Conservation (phyloP, 2,888 invertebrate genomes). For the Callyntrura sp. region DNA sequence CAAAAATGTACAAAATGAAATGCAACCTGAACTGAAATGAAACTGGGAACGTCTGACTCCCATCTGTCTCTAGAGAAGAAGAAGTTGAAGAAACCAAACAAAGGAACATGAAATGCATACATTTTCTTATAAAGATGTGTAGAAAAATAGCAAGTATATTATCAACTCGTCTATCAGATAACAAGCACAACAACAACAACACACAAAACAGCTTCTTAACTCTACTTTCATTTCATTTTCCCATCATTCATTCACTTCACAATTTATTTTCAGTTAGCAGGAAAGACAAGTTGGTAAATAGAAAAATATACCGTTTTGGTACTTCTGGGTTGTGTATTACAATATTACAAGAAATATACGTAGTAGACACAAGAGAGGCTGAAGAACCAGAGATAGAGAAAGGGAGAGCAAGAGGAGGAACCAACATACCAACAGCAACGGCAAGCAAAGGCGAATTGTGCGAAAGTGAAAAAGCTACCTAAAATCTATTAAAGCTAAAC, state of each 20-base stretch:
- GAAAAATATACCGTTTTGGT: background rate
- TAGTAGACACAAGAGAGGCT: background rate
- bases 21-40: no score
- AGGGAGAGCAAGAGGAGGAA: background rate
- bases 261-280: conserved; percentile 42
- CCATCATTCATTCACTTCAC: conserved; percentile 48
- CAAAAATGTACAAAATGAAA: no score
- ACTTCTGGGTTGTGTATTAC: background rate
- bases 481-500: conserved; percentile 35
- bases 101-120: background rate
- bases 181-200: background rate
- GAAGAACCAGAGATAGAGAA: no score
- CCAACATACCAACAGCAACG: background rate
- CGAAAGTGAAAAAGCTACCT: conserved; percentile 26
- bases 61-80: conserved; percentile 38
- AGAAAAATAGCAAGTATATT: background rate
- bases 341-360: background rate
- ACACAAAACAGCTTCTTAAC: background rate
- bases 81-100: conserved; percentile 14
- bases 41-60: background rate
- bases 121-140: no score
- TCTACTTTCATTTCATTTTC: conserved; percentile 30
- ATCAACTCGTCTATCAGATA: background rate
- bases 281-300: conserved; percentile 35
- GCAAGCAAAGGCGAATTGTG: background rate